phyloP scores from a whole-genome alignment of 2,797 vertebrate genomes.

The Meda fulgida region DNA sequence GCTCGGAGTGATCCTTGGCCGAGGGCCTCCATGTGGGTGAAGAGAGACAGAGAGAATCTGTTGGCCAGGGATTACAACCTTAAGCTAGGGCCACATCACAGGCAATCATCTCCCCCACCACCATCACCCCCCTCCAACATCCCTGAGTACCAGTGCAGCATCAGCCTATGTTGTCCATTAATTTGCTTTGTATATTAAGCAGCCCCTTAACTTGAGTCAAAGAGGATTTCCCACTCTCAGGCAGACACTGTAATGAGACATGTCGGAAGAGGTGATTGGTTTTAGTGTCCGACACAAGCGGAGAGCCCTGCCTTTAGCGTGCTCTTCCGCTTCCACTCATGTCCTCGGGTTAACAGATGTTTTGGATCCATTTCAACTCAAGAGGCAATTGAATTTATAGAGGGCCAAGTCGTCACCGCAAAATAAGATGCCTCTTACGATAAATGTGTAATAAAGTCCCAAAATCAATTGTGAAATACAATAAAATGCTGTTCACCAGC shows the following conservation, averaged over 20 bases:
- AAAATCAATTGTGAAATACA: background rate
- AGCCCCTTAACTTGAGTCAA: conserved; percentile 79
- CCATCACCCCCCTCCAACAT: conserved; percentile 58
- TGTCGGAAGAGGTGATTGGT: conserved; percentile 59
- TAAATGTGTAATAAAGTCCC: background rate
- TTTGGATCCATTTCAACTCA: conserved; percentile 46
- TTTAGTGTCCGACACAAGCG: conserved; percentile 50
- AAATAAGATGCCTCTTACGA: background rate
- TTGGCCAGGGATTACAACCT: conserved; percentile 83
- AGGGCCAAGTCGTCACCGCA: background rate
- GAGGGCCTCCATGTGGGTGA: conserved; percentile 73
- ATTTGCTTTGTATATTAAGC: conserved; percentile 81
- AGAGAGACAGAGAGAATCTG: conserved; percentile 72
- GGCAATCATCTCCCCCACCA: conserved; percentile 76
- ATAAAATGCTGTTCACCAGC: background rate
- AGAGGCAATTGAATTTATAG: conserved; percentile 51
- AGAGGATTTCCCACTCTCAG: conserved; percentile 72
- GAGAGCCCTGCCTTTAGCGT: conserved; percentile 45
- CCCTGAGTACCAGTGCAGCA: conserved; percentile 70
- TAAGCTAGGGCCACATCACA: conserved; percentile 79
- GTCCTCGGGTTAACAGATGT: conserved; percentile 56
- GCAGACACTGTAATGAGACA: conserved; percentile 74
- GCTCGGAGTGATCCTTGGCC: conserved; percentile 76
- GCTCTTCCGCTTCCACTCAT: conserved; percentile 39
- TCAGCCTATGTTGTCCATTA: conserved; percentile 74